Conservation (phyloP, 2,113 vertebrate species). For the Stegastes partitus region DNA sequence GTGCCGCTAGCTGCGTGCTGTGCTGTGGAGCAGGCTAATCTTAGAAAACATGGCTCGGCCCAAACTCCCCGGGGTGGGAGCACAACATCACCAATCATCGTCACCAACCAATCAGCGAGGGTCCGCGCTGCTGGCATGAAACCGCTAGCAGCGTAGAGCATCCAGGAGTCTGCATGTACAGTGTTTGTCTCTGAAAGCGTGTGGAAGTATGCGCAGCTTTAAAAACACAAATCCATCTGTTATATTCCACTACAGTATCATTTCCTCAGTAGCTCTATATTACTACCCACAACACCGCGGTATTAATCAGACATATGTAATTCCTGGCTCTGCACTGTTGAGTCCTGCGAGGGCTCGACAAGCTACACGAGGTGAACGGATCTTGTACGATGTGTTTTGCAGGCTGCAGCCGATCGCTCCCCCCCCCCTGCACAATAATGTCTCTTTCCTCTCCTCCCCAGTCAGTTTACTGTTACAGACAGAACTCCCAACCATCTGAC, state of each 20-base stretch:
- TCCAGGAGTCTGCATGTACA: constrained; percentile 28
- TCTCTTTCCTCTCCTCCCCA: constrained; percentile 62
- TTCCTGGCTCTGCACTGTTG: constrained; percentile 20
- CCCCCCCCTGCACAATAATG: constrained; percentile 56
- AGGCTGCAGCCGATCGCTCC: constrained; percentile 58
- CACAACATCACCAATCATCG: constrained; percentile 71
- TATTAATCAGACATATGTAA: constrained; percentile 45
- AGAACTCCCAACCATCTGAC: constrained; percentile 75
- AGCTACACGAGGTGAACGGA: constrained; percentile 9
- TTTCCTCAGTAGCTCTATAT: constrained; percentile 40
- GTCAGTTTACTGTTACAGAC: constrained; percentile 75
- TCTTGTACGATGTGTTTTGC: constrained; percentile 68
- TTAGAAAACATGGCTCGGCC: constrained; percentile 71
- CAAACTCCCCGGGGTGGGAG: constrained; percentile 59
- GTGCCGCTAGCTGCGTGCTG: constrained; percentile 47
- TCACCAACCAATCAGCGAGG: constrained; percentile 54
- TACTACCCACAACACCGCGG: constrained; percentile 25
- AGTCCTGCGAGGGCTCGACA: constrained; percentile 23
- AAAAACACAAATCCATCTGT: constrained; percentile 53
- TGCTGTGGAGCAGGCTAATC: constrained; percentile 72
- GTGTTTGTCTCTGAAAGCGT: constrained; percentile 47
- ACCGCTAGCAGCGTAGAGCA: constrained; percentile 20
- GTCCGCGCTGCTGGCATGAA: constrained; percentile 46
- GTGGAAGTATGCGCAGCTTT: constrained; percentile 52
- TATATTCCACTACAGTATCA: constrained; percentile 30